phyloP scores from a whole-genome alignment of 1,140 invertebrate species.

The Tribolium castaneum region DNA sequence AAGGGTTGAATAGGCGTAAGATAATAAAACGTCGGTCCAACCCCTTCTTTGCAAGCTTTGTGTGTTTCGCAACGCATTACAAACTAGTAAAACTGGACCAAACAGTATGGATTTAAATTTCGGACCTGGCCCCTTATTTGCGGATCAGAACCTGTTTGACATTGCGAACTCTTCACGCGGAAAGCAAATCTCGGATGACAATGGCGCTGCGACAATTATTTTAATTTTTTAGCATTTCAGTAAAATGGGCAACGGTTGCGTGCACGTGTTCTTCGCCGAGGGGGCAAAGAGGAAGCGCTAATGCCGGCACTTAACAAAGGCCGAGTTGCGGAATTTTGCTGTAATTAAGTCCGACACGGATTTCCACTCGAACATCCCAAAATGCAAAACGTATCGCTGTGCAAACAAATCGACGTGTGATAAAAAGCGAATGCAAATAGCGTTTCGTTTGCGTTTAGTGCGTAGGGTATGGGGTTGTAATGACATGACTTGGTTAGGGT shows the following conservation, averaged over 20 bases:
- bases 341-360: background rate
- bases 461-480: constrained; percentile 47
- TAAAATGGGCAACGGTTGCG: constrained; percentile 4
- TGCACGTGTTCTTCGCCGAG: background rate
- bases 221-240: background rate
- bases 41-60: constrained; percentile 29
- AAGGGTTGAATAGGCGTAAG: background rate
- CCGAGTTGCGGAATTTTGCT: too few relatives aligned
- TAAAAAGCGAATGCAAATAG: constrained; percentile 48
- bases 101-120: constrained; percentile 37
- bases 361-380: background rate
- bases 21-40: constrained; percentile 10
- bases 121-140: constrained; percentile 43
- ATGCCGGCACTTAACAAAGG: background rate
- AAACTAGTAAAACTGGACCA: constrained; percentile 55
- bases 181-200: constrained; percentile 39
- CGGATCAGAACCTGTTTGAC: constrained; percentile 49
- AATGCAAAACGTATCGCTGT: background rate
- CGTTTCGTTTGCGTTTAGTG: constrained; percentile 5
- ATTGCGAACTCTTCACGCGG: constrained; percentile 46
- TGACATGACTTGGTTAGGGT: constrained; percentile 50
- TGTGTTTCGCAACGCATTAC: constrained; percentile 51
- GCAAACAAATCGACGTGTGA: constrained; percentile 5
- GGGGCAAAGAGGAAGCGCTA: background rate
- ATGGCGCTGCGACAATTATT: constrained; percentile 16